Evolutionary conservation across 2,888 invertebrate genomes (phyloP).

Genomic region (Cantharis rustica): DNA sequence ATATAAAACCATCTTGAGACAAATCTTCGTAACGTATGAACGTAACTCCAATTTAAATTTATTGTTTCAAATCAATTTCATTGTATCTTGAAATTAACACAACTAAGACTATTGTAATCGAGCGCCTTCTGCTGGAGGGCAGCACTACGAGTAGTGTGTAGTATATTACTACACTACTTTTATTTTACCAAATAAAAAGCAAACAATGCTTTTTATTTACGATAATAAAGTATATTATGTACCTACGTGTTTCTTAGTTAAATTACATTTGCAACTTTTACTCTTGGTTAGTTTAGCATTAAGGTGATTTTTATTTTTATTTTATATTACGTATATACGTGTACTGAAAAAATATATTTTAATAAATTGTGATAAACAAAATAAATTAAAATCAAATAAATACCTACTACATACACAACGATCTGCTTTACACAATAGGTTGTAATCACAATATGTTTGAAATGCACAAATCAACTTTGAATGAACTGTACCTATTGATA

Average conservation of each 20-base stretch:
- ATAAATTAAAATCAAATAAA: background rate
- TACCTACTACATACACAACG: constrained; percentile 34
- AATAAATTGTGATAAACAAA: background rate
- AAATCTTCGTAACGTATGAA: too few relatives aligned
- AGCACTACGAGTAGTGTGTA: too few relatives aligned
- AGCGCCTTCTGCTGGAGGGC: too few relatives aligned
- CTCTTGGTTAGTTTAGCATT: background rate
- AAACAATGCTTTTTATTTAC: too few relatives aligned
- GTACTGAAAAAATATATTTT: constrained; percentile 4
- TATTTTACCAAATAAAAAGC: too few relatives aligned
- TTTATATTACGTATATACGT: constrained; percentile 1
- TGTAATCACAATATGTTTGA: constrained; percentile 50
- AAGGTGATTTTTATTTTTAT: background rate
- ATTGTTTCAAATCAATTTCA: too few relatives aligned
- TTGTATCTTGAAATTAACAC: too few relatives aligned
- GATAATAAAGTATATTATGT: too few relatives aligned
- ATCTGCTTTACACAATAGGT: constrained; percentile 44
- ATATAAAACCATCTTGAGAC: too few relatives aligned
- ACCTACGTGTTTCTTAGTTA: background rate
- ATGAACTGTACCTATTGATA: constrained; percentile 47
- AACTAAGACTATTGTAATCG: too few relatives aligned
- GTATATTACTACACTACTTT: too few relatives aligned
- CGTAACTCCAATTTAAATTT: too few relatives aligned
- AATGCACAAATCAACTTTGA: constrained; percentile 48
- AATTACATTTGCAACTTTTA: background rate